Conservation (phyloP, 2,888 invertebrate species). For the Leuctra nigra region DNA sequence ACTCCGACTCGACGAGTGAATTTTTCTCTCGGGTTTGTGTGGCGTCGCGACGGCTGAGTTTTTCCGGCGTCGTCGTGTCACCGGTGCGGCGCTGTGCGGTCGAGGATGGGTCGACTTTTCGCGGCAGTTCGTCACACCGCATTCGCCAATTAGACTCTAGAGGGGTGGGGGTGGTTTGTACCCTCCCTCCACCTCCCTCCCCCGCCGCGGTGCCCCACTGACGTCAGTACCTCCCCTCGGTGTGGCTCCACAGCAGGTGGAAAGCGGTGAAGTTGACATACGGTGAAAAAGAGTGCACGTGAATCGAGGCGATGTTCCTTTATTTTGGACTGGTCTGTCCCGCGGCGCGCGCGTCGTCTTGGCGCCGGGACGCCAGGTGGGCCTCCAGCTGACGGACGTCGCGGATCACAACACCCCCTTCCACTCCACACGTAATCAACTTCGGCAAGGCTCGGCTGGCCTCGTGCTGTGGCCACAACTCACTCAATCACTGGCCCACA, state of each 20-base stretch:
- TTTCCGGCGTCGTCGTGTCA: slow-evolving; percentile 18
- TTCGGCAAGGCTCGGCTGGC: slow-evolving; percentile 6
- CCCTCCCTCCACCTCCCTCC: slow-evolving; percentile 21
- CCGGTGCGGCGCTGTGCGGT: slow-evolving; percentile 19
- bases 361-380: slow-evolving; percentile 16
- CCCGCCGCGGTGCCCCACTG: slow-evolving; percentile 13
- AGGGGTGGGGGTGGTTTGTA: slow-evolving; percentile 19
- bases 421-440: background rate
- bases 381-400: slow-evolving; percentile 14
- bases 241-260: slow-evolving; percentile 21
- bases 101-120: slow-evolving; percentile 25
- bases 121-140: slow-evolving; percentile 29
- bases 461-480: slow-evolving; percentile 9
- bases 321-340: slow-evolving; percentile 12
- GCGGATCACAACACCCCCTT: slow-evolving; percentile 13
- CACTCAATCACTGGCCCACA: background rate
- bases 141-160: slow-evolving; percentile 31
- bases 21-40: background rate
- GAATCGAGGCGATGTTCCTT: slow-evolving; percentile 6
- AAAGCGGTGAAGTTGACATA: slow-evolving; percentile 12
- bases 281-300: slow-evolving; percentile 7
- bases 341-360: background rate
- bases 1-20: background rate
- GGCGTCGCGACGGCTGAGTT: slow-evolving; percentile 8
- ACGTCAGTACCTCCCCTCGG: slow-evolving; percentile 17